phyloP scores from a whole-genome alignment of 1,140 invertebrate genomes.

The Drosophila carrolli region DNA sequence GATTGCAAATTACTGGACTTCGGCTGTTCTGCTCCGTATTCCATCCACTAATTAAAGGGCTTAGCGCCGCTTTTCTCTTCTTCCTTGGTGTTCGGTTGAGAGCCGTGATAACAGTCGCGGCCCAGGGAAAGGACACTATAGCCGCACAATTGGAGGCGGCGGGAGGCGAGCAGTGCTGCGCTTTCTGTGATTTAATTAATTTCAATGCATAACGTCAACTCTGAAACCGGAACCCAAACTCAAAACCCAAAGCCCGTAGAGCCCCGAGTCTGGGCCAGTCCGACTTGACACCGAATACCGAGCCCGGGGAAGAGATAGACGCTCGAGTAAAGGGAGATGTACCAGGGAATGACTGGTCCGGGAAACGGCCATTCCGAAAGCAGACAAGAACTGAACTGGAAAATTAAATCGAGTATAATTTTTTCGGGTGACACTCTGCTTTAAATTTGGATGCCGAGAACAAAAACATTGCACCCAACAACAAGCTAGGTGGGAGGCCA shows the following conservation, averaged over 20 bases:
- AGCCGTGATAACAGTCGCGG: conserved; percentile 25
- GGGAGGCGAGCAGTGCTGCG: conserved; percentile 37
- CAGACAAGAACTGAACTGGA: conserved; percentile 72
- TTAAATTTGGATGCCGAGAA: conserved; percentile 65
- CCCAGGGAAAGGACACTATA: conserved; percentile 18
- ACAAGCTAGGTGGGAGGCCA: conserved; percentile 19
- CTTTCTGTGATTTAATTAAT: conserved; percentile 83
- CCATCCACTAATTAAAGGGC: conserved; percentile 76
- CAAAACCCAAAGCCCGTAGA: conserved; percentile 45
- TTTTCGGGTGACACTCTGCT: conserved; percentile 67
- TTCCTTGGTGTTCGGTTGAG: conserved; percentile 58
- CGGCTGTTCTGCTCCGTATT: conserved; percentile 19
- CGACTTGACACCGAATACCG: conserved; percentile 12
- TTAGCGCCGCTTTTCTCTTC: conserved; percentile 46
- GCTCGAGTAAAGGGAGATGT: conserved; percentile 1
- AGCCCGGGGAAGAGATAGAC: conserved; percentile 18
- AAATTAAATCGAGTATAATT: conserved; percentile 83
- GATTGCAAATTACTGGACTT: conserved; percentile 52
- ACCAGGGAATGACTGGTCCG: neutral
- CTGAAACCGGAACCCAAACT: conserved; percentile 74
- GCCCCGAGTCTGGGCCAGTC: conserved; percentile 18
- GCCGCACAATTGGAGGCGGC: neutral
- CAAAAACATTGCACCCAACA: conserved; percentile 39
- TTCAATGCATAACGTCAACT: conserved; percentile 83
- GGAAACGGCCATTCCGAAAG: conserved; percentile 28